Conservation (phyloP, 2,113 vertebrate species). For the Varanus salvator region DNA sequence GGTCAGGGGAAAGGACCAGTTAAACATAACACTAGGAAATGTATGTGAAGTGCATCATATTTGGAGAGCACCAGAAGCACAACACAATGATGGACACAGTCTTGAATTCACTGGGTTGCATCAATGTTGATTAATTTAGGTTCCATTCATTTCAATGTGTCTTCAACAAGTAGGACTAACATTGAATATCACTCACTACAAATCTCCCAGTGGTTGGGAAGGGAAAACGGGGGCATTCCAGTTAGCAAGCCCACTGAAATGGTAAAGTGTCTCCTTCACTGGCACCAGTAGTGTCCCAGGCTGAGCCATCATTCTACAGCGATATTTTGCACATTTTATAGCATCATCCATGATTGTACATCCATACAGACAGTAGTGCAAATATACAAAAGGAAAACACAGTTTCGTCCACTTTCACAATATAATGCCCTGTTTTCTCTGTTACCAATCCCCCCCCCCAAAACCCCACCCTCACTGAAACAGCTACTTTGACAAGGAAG, state of each 20-base stretch:
- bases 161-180: too few species aligned
- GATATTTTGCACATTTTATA: not conserved
- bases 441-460: too few species aligned
- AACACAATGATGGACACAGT: not conserved
- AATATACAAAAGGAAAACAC: too few species aligned
- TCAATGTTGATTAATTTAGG: too few species aligned
- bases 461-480: too few species aligned
- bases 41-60: not conserved
- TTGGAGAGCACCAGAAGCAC: not conserved
- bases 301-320: not conserved
- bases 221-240: not conserved
- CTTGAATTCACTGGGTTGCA: not conserved
- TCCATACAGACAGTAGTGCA: not conserved
- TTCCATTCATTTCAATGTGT: too few species aligned
- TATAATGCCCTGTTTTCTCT: too few species aligned
- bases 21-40: not conserved
- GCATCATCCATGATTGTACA: not conserved
- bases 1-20: too few species aligned
- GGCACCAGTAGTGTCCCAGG: not conserved
- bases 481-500: too few species aligned
- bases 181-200: not conserved
- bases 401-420: too few species aligned
- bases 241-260: not conserved
- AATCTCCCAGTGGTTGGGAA: not conserved
- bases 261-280: not conserved